These are phyloP conservation scores for Chloroceryle inda DNA, from an alignment of 2,797 vertebrate species.

Conservation along the genomic window DNA sequence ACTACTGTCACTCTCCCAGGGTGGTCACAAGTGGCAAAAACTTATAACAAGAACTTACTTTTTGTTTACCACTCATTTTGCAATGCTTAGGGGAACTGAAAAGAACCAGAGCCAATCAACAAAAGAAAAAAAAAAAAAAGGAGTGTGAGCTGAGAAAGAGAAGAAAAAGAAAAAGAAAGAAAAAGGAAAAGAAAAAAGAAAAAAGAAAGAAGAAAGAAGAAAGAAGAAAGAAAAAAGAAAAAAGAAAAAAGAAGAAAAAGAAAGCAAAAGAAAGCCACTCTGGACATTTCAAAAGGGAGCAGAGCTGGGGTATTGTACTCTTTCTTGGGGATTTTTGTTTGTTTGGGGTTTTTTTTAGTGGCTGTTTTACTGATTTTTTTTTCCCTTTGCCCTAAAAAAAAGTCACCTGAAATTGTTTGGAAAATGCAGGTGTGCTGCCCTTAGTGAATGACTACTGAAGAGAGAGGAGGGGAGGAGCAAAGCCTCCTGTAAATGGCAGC, in stretches of 20 bases:
- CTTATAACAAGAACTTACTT: background rate
- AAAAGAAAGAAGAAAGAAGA: background rate
- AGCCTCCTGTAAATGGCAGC: background rate
- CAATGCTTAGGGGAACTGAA: background rate
- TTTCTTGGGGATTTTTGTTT: background rate
- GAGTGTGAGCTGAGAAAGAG: too few relatives aligned
- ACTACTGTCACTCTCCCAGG: background rate
- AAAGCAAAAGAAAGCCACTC: background rate
- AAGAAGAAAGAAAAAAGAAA: background rate
- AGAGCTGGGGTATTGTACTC: background rate
- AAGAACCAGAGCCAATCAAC: background rate
- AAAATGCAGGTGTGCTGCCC: background rate
- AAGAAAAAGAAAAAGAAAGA: rapidly evolving
- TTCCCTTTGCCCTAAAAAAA: background rate
- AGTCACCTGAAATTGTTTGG: background rate
- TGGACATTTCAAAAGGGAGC: background rate
- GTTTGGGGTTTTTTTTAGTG: background rate
- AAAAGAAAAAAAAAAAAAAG: rapidly evolving
- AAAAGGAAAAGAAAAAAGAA: too few relatives aligned
- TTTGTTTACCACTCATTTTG: background rate
- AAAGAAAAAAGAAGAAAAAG: too few relatives aligned
- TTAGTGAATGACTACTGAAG: background rate
- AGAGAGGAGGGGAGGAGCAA: background rate
- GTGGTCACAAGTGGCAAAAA: background rate
- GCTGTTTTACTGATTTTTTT: background rate